phyloP scores from a whole-genome alignment of 2,113 vertebrate genomes.

The Leptocoma aspasia region DNA sequence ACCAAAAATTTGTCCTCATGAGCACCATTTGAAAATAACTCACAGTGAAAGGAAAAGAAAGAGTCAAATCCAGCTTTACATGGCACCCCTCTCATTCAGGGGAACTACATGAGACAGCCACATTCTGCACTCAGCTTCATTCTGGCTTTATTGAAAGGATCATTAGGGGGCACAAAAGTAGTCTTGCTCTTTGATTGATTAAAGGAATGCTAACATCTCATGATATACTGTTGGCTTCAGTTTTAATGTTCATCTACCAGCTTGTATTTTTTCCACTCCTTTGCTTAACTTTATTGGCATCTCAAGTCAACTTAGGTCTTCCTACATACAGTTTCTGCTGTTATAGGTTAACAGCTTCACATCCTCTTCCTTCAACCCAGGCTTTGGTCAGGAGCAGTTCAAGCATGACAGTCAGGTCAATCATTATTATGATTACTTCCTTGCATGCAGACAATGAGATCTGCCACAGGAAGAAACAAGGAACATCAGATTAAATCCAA shows the following conservation, averaged over 20 bases:
- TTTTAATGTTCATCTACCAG: not conserved
- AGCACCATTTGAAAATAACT: not conserved
- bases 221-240: not conserved
- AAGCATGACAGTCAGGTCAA: not conserved
- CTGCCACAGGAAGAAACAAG: not conserved
- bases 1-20: not conserved
- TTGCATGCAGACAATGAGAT: not conserved
- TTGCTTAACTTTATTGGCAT: not conserved
- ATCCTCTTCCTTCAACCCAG: not conserved
- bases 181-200: not conserved
- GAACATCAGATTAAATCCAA: not conserved
- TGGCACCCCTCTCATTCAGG: not conserved
- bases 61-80: not conserved
- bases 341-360: not conserved
- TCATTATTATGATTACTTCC: not conserved
- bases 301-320: not conserved
- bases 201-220: not conserved
- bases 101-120: not conserved
- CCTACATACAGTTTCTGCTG: not conserved
- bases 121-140: not conserved
- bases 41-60: not conserved
- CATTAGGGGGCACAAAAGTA: not conserved
- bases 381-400: not conserved
- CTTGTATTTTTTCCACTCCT: not conserved
- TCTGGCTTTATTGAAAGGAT: not conserved